Base-by-base conservation (phyloP, 2,888 invertebrate genomes). In the Drosophila acutilabella region DNA sequence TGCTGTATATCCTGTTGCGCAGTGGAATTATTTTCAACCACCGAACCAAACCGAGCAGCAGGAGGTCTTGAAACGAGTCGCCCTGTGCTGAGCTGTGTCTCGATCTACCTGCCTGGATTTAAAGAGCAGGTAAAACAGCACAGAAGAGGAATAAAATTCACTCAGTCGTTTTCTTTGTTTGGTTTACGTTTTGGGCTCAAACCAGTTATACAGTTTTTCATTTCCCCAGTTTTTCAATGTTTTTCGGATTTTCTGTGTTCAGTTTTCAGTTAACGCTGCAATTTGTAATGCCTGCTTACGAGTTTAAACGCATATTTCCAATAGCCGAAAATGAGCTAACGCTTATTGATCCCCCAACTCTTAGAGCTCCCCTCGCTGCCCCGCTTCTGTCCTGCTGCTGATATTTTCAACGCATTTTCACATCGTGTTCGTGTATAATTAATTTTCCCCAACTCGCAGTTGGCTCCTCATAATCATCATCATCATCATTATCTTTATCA, bases 231-330 rank as follows among this genome's bases (percentile, higher is more conserved):
- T 30, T 30, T 30, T 30, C 30, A 30, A 8, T 30, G 7, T 30
- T 30, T 30, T 8, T 6, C 1, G 30, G 30, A 8, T 30, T 38
- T 74, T 52, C 44, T 52, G 50, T 60, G 62, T 56, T 56, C 58
- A 81, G 54, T 56, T 86, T 60, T 36, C 33, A 51, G 48, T 61
- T 58, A 42, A 50, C 48, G 40, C 48, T 59, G 67, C 64, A 89
- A 83, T 89, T 83, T 79, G 88, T 83, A 81, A 81, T 88, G 88
- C 88, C 83, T 88, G 80, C 80, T 83, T 83, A 81, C 42, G 30
- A 52, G 65, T 51, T 23, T 41, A 8, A 30, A 36, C 26, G 10
- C 11, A 48, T 50, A 18, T 52, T 53, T 79, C 59, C 57, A 67
- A 68, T 77, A 71, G 66, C 54, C 72, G 62, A 68, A 71, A 71